A percentile compares a stretch with the other conserved stretches of the same genome.
These are phyloP conservation scores for Ferdinandea cuprea DNA, from an alignment of 2,888 invertebrate genomes.

Conservation along the genomic window DNA sequence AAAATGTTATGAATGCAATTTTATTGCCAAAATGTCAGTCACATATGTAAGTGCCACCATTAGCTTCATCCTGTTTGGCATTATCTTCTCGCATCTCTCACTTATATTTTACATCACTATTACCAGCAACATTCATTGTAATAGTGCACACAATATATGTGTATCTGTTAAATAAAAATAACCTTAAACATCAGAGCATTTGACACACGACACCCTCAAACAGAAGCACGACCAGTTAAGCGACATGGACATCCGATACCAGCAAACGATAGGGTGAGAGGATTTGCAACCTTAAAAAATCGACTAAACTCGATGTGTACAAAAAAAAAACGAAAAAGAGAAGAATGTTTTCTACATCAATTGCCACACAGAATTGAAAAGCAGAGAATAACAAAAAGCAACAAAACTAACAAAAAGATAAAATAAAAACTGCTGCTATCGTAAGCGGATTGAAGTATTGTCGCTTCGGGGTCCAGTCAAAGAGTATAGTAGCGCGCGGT, in stretches of 20 bases:
- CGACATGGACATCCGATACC: slow-evolving; percentile 68
- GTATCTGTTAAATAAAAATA: slow-evolving; percentile 38
- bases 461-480: slow-evolving; percentile 33
- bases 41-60: too few species aligned
- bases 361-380: slow-evolving; percentile 35
- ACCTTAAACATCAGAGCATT: slow-evolving; percentile 62
- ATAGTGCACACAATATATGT: slow-evolving; percentile 1
- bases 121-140: slow-evolving; percentile 5
- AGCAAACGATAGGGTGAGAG: slow-evolving; percentile 71
- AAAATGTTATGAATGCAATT: too few species aligned
- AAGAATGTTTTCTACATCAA: slow-evolving; percentile 59
- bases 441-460: slow-evolving; percentile 71
- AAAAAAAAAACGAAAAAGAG: slow-evolving; percentile 23
- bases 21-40: too few species aligned
- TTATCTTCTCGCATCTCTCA: slow-evolving; percentile 13
- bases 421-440: slow-evolving; percentile 59
- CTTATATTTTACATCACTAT: slow-evolving; percentile 33
- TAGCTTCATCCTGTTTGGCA: background rate
- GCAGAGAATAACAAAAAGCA: slow-evolving; percentile 17
- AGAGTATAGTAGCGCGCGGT: slow-evolving; percentile 10
- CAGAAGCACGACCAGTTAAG: slow-evolving; percentile 73
- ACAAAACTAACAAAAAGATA: slow-evolving; percentile 41
- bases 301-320: slow-evolving; percentile 16
- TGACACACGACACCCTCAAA: slow-evolving; percentile 75
- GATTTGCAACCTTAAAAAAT: slow-evolving; percentile 66